phyloP scores from a whole-genome alignment of 2,797 vertebrate genomes.

The Tympanoctomys barrerae region DNA sequence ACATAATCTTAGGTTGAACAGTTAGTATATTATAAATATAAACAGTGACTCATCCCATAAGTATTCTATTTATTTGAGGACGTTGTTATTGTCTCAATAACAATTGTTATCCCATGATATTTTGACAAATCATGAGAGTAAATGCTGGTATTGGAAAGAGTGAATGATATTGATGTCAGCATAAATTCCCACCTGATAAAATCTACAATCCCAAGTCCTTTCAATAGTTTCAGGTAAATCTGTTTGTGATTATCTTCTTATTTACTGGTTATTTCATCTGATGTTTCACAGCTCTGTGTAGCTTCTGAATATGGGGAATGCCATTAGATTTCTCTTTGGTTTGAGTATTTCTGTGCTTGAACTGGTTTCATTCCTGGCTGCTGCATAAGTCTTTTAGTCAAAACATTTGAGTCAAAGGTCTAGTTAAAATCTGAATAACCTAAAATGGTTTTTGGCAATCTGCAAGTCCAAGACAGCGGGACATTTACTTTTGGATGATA shows the following conservation, averaged over 20 bases:
- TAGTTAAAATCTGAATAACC: not conserved
- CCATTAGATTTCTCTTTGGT: conserved; percentile 2
- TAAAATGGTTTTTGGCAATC: not conserved
- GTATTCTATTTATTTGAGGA: conserved; percentile 52
- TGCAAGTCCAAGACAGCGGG: not conserved
- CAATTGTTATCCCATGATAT: conserved; percentile 52
- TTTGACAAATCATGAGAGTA: conserved; percentile 55
- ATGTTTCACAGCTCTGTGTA: conserved; percentile 63
- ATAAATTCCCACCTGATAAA: conserved; percentile 75
- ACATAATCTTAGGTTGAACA: conserved; percentile 50
- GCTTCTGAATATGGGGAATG: conserved; percentile 38
- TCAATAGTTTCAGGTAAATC: conserved; percentile 66
- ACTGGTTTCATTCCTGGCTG: not conserved
- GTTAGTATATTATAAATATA: conserved; percentile 38
- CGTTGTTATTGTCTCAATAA: conserved; percentile 24
- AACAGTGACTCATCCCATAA: conserved; percentile 41
- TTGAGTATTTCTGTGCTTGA: conserved; percentile 21
- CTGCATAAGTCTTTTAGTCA: not conserved
- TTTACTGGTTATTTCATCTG: conserved; percentile 69
- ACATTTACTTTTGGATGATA: conserved; percentile 7
- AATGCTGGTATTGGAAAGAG: conserved; percentile 58
- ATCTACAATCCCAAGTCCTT: conserved; percentile 43
- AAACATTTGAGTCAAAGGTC: conserved; percentile 29
- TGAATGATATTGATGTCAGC: conserved; percentile 70
- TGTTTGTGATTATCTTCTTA: conserved; percentile 71